These are phyloP conservation scores for Ophthalmolycus amberensis DNA, from an alignment of 2,113 vertebrate species.

Conservation along the genomic window DNA sequence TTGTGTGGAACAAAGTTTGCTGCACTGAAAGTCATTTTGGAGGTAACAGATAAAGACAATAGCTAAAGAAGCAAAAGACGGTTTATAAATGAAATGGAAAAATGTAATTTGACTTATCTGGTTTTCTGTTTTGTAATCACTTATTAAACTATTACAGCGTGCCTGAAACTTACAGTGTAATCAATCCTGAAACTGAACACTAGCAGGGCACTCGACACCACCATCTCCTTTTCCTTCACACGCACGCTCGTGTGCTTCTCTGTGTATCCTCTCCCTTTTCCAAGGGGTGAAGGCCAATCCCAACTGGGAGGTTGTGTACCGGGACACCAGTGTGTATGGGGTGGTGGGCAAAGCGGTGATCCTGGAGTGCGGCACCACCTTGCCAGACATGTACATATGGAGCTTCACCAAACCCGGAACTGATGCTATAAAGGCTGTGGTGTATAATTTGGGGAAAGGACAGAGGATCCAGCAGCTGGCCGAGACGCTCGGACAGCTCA, in stretches of 20 bases:
- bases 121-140: constrained; percentile 13
- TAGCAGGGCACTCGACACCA: constrained; percentile 56
- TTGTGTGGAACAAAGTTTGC: neutral
- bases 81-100: neutral
- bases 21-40: neutral
- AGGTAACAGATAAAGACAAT: neutral
- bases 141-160: constrained; percentile 29
- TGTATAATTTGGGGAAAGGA: constrained; percentile 83
- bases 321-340: constrained; percentile 80
- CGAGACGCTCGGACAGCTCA: constrained; percentile 80
- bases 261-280: constrained; percentile 43
- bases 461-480: constrained; percentile 79
- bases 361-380: constrained; percentile 80
- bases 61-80: neutral
- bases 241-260: neutral
- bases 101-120: constrained; percentile 1
- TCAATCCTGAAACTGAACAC: constrained; percentile 66
- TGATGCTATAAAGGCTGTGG: constrained; percentile 75
- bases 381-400: constrained; percentile 87
- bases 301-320: constrained; percentile 74
- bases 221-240: constrained; percentile 45
- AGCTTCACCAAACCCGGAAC: constrained; percentile 86
- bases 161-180: constrained; percentile 53
- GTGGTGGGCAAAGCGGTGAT: constrained; percentile 84
- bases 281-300: constrained; percentile 80